A percentile compares a stretch with the other conserved stretches of the same genome.
These are phyloP conservation scores for Sphaerophoria rueppellii DNA, from an alignment of 2,888 invertebrate genomes.

Conservation along the genomic window DNA sequence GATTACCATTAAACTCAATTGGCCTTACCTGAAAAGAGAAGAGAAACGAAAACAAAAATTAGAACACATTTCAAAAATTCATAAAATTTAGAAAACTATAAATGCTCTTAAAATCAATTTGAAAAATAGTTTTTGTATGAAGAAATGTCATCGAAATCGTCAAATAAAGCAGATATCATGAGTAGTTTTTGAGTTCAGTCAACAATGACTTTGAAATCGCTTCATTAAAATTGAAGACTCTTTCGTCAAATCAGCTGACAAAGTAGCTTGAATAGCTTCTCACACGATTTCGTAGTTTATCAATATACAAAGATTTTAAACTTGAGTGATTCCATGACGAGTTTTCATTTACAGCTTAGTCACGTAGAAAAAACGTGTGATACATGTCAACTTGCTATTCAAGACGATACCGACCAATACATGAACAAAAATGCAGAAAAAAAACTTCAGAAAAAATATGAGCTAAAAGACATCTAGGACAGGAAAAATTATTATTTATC, in stretches of 20 bases:
- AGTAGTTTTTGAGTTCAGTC: no score
- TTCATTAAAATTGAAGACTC: conserved; percentile 15
- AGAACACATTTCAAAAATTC: background rate
- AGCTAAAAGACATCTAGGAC: conserved; percentile 49
- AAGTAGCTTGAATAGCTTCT: background rate
- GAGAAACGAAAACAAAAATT: background rate
- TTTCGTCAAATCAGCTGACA: background rate
- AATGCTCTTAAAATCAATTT: background rate
- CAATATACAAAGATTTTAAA: conserved; percentile 45
- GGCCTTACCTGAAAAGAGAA: conserved; percentile 65
- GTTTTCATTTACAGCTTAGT: conserved; percentile 61
- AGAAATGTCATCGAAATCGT: no score
- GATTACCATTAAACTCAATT: conserved; percentile 73
- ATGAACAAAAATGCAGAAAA: background rate
- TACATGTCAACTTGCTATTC: conserved; percentile 70
- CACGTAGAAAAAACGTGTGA: conserved; percentile 68
- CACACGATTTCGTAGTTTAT: conserved; percentile 39
- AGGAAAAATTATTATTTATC: conserved; percentile 58
- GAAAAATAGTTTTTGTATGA: no score
- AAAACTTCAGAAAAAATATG: conserved; percentile 26
- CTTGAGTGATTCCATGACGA: conserved; percentile 22
- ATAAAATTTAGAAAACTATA: background rate
- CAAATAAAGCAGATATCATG: no score
- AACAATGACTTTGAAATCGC: background rate
- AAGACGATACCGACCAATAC: conserved; percentile 15